Conservation (phyloP, 2,888 invertebrate genomes). For the Drosophila paramelanica region DNA sequence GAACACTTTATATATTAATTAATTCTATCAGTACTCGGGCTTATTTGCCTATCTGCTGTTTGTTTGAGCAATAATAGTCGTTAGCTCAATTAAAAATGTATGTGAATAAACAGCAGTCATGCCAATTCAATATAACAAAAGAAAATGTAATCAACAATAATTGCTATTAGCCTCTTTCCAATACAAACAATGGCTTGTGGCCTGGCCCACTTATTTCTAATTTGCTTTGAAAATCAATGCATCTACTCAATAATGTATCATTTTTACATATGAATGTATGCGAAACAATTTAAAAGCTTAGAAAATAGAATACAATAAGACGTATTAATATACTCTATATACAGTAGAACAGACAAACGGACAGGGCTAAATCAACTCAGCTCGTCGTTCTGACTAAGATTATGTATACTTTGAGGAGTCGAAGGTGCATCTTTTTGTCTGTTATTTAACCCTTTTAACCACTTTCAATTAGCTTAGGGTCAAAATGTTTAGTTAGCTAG, state of each 20-base stretch:
- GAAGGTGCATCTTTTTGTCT: no score
- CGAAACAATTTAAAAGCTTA: neutral
- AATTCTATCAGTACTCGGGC: constrained; percentile 15
- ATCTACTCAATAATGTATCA: neutral
- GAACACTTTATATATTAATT: constrained; percentile 29
- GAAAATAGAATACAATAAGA: neutral
- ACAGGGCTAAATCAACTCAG: no score
- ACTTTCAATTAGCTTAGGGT: no score
- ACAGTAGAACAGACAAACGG: no score
- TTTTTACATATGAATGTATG: neutral
- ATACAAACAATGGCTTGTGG: constrained; percentile 8
- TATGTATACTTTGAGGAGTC: no score
- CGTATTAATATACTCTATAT: no score
- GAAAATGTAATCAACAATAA: constrained; percentile 54
- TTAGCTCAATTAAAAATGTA: constrained; percentile 34
- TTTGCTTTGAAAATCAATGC: constrained; percentile 17
- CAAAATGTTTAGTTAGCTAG: no score
- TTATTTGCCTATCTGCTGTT: constrained; percentile 11
- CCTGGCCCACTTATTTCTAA: constrained; percentile 10
- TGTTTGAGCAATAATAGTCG: constrained; percentile 4
- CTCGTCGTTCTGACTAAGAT: no score
- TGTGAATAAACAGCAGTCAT: constrained; percentile 30
- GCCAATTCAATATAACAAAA: constrained; percentile 42
- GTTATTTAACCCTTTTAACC: no score
- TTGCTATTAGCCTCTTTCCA: constrained; percentile 44